Percentiles rank a stretch among this genome's conserved stretches.
Conservation (phyloP, 2,888 invertebrate genomes). For the Cerceris ruficornis region DNA sequence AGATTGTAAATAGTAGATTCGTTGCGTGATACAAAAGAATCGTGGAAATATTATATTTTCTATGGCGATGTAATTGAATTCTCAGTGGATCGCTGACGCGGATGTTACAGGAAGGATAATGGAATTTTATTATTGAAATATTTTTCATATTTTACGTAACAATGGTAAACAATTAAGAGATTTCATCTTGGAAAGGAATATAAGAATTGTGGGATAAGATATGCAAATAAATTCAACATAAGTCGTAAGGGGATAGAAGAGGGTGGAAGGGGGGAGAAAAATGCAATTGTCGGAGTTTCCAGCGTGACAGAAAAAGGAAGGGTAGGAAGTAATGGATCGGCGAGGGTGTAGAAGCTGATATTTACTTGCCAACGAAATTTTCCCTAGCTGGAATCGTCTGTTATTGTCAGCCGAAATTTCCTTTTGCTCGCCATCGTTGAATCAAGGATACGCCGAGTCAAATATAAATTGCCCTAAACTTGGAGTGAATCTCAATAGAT, state of each 20-base stretch:
- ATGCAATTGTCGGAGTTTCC: background rate
- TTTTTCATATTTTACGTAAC: background rate
- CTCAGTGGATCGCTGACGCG: background rate
- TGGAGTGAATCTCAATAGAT: constrained; percentile 5
- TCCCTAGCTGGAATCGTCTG: constrained; percentile 3
- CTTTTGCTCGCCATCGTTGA: background rate
- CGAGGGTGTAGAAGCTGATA: background rate
- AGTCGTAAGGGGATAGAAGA: background rate
- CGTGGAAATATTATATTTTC: background rate
- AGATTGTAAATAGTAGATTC: background rate
- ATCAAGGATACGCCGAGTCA: constrained; percentile 3
- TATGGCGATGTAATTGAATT: too few species aligned
- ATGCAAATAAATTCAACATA: background rate
- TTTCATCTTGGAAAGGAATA: background rate
- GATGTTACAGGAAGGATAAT: background rate
- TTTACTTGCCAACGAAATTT: constrained; percentile 6
- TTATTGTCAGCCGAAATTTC: constrained; percentile 7
- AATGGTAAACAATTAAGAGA: background rate
- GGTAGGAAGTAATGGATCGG: background rate
- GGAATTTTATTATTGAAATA: background rate
- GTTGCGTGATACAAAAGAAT: background rate
- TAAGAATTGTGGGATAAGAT: background rate
- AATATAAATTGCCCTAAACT: background rate
- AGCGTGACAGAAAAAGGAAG: background rate
- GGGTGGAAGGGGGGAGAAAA: background rate